phyloP scores from a whole-genome alignment of 2,888 invertebrate species.

The Drosophila recens region DNA sequence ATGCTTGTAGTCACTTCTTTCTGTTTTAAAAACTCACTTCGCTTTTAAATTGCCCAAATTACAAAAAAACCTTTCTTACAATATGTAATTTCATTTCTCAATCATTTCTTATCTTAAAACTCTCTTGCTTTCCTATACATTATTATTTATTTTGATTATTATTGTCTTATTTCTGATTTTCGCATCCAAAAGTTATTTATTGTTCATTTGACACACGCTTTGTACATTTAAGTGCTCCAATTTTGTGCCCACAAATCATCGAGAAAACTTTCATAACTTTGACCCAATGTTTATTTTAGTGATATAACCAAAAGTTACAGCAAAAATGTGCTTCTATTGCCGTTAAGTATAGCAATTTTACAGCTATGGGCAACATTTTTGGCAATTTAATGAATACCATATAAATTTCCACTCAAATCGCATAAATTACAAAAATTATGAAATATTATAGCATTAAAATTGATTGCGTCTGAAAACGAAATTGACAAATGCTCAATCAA shows the following conservation, averaged over 20 bases:
- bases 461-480: constrained; percentile 47
- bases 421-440: constrained; percentile 42
- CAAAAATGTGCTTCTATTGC: constrained; percentile 29
- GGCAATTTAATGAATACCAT: constrained; percentile 27
- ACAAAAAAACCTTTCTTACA: too few relatives aligned
- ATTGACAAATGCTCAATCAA: constrained; percentile 60
- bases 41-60: too few relatives aligned
- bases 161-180: constrained; percentile 5
- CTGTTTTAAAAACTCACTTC: too few relatives aligned
- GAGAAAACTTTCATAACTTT: constrained; percentile 42
- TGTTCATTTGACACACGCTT: constrained; percentile 18
- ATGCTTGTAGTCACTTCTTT: background rate
- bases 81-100: background rate
- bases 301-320: constrained; percentile 33
- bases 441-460: constrained; percentile 46
- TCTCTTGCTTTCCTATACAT: background rate
- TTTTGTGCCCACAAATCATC: constrained; percentile 39
- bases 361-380: constrained; percentile 35
- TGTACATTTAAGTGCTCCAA: constrained; percentile 26
- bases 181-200: constrained; percentile 8
- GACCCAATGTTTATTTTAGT: constrained; percentile 1
- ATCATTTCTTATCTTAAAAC: background rate
- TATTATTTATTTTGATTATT: constrained; percentile 6
- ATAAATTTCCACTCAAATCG: constrained; percentile 29
- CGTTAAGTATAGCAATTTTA: constrained; percentile 41